Base-by-base conservation (phyloP, 2,888 invertebrate genomes). In the Drosophila acutilabella region DNA sequence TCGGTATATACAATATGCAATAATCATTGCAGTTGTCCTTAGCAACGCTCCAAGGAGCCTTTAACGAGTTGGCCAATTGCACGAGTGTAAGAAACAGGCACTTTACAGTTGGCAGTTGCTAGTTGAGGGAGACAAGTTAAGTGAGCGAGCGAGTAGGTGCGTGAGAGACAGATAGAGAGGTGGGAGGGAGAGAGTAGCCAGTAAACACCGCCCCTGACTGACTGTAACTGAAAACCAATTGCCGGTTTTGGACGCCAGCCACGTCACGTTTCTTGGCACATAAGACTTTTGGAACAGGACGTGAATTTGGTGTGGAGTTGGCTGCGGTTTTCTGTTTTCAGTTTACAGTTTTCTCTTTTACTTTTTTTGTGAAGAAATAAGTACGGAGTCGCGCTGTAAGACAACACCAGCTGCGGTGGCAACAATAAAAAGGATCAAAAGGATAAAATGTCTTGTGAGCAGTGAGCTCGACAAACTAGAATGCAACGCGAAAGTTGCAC, bases 371-470 rank as follows among this genome's bases (percentile, higher is more conserved):
- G 13, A 4, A 36, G 36, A 36, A 36, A 13, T 36, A 36, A 36
- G 36, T 26, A 20, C n/a, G 45, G 50, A 26, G 50, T 65, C 42
- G 57, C 62, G 52, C 62, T 33, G 78, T 68, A 79, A 80, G 81
- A 69, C 81, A 84, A 84, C 74, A 81, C 80, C 80, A 84, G 84
- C 80, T 84, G 84, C 78, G 74, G 71, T 81, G 64, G 66, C 67
- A 70, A 74, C 71, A 78, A 84, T 72, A 84, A 84, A 81, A 81
- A 71, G 80, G 80, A 81, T 81, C 84, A 80, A 74, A 70, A 53
- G 84, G 74, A 81, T 81, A 84, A 81, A 81, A 72, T 84, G 78
- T 78, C 78, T 80, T 78, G 60, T 33, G 14, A 48, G 59, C 26
- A 13, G 41, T 51, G 16, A 56, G 20, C 68, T 44, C 54, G 40